Conservation (phyloP, 2,888 invertebrate species). For the Agrilus cyanescens region DNA sequence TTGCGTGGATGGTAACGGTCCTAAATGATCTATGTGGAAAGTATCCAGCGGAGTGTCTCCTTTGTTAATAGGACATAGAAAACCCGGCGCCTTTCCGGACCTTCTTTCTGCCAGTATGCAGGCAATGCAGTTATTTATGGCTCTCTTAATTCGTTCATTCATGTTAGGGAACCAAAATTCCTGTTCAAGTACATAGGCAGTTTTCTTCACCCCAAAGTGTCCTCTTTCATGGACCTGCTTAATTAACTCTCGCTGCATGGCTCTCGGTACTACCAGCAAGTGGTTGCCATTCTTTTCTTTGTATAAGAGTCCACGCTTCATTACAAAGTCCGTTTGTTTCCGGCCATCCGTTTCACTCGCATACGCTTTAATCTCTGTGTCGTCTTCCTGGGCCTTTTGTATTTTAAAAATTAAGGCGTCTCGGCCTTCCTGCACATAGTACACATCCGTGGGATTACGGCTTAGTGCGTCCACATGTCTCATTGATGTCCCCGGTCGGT, state of each 20-base stretch:
- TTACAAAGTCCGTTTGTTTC: too few relatives aligned
- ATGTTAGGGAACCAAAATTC: constrained; percentile 15
- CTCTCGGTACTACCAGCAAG: constrained; percentile 20
- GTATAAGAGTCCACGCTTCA: not conserved
- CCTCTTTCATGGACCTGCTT: constrained; percentile 19
- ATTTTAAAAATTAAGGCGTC: not conserved
- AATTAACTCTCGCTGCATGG: constrained; percentile 24
- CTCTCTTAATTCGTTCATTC: constrained; percentile 9
- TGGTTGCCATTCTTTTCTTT: not conserved
- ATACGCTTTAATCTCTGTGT: too few relatives aligned
- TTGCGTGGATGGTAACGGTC: constrained; percentile 21
- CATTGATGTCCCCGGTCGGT: constrained; percentile 1
- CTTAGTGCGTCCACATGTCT: not conserved
- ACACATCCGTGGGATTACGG: not conserved
- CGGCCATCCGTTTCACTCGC: too few relatives aligned
- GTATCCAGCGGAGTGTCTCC: constrained; percentile 20
- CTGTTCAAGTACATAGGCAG: constrained; percentile 16
- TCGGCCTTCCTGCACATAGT: not conserved
- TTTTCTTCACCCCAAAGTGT: constrained; percentile 22
- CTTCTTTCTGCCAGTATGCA: constrained; percentile 18
- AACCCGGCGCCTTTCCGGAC: constrained; percentile 17
- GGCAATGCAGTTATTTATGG: constrained; percentile 11
- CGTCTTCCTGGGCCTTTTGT: not conserved
- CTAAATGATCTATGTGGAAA: constrained; percentile 25
- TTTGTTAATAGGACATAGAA: constrained; percentile 20